Base-by-base conservation (phyloP, 2,888 invertebrate genomes). In the Osmoderma eremita region DNA sequence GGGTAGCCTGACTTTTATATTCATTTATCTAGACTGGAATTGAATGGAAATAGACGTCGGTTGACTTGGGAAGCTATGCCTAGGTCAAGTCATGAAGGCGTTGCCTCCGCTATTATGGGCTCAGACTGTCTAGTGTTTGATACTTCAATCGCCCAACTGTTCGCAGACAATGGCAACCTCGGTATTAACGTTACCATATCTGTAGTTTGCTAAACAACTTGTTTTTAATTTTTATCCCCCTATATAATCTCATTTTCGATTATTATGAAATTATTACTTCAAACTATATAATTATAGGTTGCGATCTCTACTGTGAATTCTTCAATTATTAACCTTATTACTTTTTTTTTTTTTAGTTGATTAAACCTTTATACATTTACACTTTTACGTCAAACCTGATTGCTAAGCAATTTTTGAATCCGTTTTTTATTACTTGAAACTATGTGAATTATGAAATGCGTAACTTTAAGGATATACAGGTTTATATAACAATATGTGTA, bases 31-130 rank as follows among this genome's bases (percentile, higher is more conserved):
- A 92, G 98, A 80, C 85, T 99, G 78, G 99, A 99, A 84, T 84
- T 99, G 75, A 98, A 98, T 82, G 97, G 98, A 3, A 95, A 95
- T 80, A 88, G 97, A 63, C 86, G 99, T 67, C 88, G 98, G 66
- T 87, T 99, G 64, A 98, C 97, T 6, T 99, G 99, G 98, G 99
- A 99, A 84, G 98, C 98, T 2, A 97, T 97, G 87, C 98, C 99
- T 0, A 88, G 98, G 61, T 97, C 97, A 63, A 99, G 99, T 78
- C 98, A 98, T 79, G 99, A 99, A 86, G 98, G 99, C 67, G 97
- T 99, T 18, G 94, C 97, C 53, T 94, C 95, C 17, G 98, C 98
- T 53, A 99, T 99, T 77, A 90, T 95, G 84, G 97, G 95, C 80
- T 97, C 97, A 20, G 99, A 99, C 85, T 99, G 99, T 82, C 89